A percentile compares a stretch with the other conserved stretches of the same genome.
Evolutionary conservation across 1,140 invertebrate genomes (phyloP).

Genomic region (Zophobas morio): DNA sequence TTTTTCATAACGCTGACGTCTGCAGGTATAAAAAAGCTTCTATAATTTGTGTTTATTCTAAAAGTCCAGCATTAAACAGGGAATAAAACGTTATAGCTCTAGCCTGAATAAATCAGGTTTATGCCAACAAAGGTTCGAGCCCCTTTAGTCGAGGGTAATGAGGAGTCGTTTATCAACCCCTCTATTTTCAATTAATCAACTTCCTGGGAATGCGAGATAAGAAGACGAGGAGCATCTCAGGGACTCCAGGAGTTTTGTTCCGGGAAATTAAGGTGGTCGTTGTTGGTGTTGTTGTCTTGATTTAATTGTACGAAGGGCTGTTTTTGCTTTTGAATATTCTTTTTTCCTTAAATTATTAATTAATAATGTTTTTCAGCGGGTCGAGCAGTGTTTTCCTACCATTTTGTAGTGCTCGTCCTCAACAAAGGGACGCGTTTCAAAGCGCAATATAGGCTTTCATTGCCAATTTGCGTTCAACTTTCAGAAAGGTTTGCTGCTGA

Average conservation of each 20-base stretch:
- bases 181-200: conserved; percentile 43
- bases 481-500: background rate
- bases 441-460: background rate
- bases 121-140: conserved; percentile 34
- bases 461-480: conserved; percentile 8
- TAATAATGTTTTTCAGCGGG: conserved; percentile 31
- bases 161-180: conserved; percentile 42
- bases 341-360: conserved; percentile 25
- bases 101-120: conserved; percentile 37
- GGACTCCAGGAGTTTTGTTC: conserved; percentile 24
- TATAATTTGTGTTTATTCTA: conserved; percentile 15
- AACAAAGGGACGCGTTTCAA: conserved; percentile 1
- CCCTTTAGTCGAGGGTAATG: conserved; percentile 38
- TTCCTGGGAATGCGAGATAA: conserved; percentile 42
- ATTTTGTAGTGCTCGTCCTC: background rate
- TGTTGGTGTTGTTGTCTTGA: conserved; percentile 33
- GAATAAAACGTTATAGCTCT: background rate
- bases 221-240: conserved; percentile 25
- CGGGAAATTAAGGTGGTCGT: conserved; percentile 33
- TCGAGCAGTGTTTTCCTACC: background rate
- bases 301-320: conserved; percentile 18
- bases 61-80: conserved; percentile 2
- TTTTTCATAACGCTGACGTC: conserved; percentile 1
- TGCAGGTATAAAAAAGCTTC: background rate
- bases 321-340: background rate